Conservation (phyloP, 30 jellyfish, hydroid and myxozoan genomes). For the Euphysa ruthae region DNA sequence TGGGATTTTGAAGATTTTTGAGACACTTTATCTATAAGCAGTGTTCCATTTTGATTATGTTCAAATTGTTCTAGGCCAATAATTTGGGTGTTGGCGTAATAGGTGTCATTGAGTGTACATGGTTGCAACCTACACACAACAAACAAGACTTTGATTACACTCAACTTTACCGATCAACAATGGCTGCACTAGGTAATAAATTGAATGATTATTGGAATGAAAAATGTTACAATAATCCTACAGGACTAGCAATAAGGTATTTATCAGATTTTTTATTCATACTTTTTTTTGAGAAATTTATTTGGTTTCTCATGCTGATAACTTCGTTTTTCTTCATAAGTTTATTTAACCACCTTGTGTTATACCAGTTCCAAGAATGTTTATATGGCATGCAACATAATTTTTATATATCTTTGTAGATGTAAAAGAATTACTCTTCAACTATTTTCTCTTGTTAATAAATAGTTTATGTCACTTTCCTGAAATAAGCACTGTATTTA, state of each 20-base stretch:
- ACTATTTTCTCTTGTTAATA: too few species aligned
- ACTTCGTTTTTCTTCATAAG: too few species aligned
- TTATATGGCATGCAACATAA: too few species aligned
- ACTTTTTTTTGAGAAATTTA: background rate
- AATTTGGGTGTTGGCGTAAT: conserved; percentile 86
- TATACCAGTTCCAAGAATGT: too few species aligned
- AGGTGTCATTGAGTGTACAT: conserved; percentile 91
- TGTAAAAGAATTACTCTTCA: too few species aligned
- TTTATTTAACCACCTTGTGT: too few species aligned
- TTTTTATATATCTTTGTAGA: too few species aligned
- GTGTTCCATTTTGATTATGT: background rate
- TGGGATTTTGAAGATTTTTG: too few species aligned
- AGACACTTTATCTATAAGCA: too few species aligned
- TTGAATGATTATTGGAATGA: conserved; percentile 85
- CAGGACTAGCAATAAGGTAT: background rate
- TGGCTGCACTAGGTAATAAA: conserved; percentile 84
- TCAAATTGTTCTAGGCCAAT: conserved; percentile 43
- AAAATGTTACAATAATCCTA: conserved; percentile 10
- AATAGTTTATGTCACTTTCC: too few species aligned
- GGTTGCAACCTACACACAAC: conserved; percentile 92
- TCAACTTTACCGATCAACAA: conserved; percentile 63
- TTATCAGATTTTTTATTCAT: background rate
- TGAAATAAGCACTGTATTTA: too few species aligned
- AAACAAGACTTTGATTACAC: conserved; percentile 91
- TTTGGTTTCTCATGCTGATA: too few species aligned